A percentile compares a stretch with the other conserved stretches of the same genome.
These are phyloP conservation scores for Apteryx mantelli DNA, from an alignment of 2,113 vertebrate species.

Conservation along the genomic window DNA sequence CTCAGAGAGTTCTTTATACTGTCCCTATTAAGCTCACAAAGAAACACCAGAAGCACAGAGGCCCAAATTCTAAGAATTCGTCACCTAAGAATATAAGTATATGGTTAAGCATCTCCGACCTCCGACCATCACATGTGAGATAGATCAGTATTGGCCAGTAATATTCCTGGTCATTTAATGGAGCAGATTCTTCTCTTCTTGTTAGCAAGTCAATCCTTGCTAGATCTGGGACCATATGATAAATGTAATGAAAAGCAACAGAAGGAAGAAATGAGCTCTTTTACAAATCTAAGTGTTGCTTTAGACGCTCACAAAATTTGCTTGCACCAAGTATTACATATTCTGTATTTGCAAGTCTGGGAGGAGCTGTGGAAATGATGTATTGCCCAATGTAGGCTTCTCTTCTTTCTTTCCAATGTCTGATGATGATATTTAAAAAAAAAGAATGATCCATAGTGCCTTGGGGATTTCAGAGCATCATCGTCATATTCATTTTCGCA, in stretches of 20 bases:
- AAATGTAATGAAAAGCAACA: neutral
- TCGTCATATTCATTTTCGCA: neutral
- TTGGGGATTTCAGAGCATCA: neutral
- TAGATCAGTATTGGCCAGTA: neutral
- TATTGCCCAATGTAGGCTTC: neutral
- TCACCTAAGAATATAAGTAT: neutral
- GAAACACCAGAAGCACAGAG: neutral
- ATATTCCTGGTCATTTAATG: neutral
- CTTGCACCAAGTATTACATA: neutral
- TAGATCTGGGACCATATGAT: neutral
- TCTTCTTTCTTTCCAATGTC: neutral
- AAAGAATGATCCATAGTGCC: neutral
- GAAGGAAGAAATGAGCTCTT: neutral
- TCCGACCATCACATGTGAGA: neutral
- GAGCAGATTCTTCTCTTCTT: neutral
- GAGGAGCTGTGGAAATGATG: neutral
- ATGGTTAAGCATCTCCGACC: neutral
- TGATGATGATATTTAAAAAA: neutral
- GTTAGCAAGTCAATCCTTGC: neutral
- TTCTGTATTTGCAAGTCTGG: neutral
- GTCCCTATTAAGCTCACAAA: neutral
- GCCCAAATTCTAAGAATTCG: accelerated
- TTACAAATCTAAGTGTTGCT: neutral
- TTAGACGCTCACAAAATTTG: neutral
- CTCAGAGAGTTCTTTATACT: neutral